phyloP scores from a whole-genome alignment of 1,140 invertebrate species.

The Drosophila azteca region DNA sequence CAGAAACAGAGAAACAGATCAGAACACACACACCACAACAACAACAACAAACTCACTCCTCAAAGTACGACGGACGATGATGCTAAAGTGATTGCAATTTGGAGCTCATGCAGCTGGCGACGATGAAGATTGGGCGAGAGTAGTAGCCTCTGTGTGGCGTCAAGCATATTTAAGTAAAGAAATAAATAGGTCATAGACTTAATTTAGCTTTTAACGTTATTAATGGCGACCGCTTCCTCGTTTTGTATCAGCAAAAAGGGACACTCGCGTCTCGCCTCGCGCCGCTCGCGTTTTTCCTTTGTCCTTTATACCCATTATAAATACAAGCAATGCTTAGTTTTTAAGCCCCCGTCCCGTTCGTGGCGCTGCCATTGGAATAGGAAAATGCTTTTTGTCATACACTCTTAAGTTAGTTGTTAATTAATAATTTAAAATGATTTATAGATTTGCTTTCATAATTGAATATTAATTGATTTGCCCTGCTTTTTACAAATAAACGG shows the following conservation, averaged over 20 bases:
- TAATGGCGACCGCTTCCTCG: conserved; percentile 70
- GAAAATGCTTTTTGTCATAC: conserved; percentile 76
- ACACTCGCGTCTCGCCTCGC: conserved; percentile 3
- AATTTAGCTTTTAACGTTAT: conserved; percentile 74
- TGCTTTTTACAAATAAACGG: conserved; percentile 62
- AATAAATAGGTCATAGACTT: conserved; percentile 78
- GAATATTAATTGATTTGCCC: conserved; percentile 36
- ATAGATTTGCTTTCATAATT: conserved; percentile 51
- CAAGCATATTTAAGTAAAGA: conserved; percentile 73
- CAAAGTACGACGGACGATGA: conserved; percentile 80
- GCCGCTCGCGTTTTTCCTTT: conserved; percentile 11
- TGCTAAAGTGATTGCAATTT: conserved; percentile 78
- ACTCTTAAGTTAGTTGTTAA: conserved; percentile 77
- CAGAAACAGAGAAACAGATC: conserved; percentile 29
- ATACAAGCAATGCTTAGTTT: conserved; percentile 69
- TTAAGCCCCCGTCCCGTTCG: conserved; percentile 47
- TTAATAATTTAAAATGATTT: conserved; percentile 54
- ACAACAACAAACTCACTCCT: conserved; percentile 70
- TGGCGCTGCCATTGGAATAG: conserved; percentile 64
- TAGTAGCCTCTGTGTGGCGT: conserved; percentile 57
- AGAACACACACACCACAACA: conserved; percentile 23
- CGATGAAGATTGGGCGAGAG: conserved; percentile 23
- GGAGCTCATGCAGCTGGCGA: conserved; percentile 54
- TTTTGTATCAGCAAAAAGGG: conserved; percentile 46
- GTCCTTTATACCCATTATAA: neutral